phyloP scores from a whole-genome alignment of 2,113 vertebrate genomes.

The Zootoca vivipara region DNA sequence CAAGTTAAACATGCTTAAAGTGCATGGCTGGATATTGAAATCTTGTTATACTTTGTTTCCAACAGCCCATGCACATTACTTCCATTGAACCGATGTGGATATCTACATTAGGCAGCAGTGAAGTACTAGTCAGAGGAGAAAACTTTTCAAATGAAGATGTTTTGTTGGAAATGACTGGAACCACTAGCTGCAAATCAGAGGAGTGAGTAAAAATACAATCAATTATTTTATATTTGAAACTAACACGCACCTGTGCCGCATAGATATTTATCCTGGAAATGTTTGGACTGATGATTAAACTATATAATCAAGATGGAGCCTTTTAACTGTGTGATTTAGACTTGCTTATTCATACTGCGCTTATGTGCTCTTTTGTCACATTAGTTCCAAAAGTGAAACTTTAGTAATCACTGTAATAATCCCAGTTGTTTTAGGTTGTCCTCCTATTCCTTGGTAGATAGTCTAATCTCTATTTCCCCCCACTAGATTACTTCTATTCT shows the following conservation, averaged over 20 bases:
- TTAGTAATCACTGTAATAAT: not conserved
- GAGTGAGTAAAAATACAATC: slow-evolving; percentile 73
- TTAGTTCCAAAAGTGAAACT: not conserved
- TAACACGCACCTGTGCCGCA: not conserved
- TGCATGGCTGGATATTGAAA: slow-evolving; percentile 26
- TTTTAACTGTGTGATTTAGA: not conserved
- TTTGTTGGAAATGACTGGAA: slow-evolving; percentile 79
- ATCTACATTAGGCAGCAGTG: slow-evolving; percentile 86
- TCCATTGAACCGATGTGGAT: slow-evolving; percentile 81
- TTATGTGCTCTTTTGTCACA: not conserved
- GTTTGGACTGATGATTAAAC: not conserved
- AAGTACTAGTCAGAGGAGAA: slow-evolving; percentile 78
- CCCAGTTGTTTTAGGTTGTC: not conserved
- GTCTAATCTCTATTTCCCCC: not conserved
- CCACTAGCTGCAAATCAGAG: slow-evolving; percentile 78
- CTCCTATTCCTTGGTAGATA: not conserved
- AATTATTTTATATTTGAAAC: slow-evolving; percentile 6
- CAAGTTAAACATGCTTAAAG: not conserved
- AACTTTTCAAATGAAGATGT: slow-evolving; percentile 82
- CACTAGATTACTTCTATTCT: too few species aligned
- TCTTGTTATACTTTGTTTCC: slow-evolving; percentile 54
- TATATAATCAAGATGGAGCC: not conserved
- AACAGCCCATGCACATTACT: slow-evolving; percentile 77
- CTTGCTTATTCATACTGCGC: not conserved
- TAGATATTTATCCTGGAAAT: not conserved